These are phyloP conservation scores for Myxocyprinus asiaticus DNA, from an alignment of 2,113 vertebrate genomes.

Conservation along the genomic window DNA sequence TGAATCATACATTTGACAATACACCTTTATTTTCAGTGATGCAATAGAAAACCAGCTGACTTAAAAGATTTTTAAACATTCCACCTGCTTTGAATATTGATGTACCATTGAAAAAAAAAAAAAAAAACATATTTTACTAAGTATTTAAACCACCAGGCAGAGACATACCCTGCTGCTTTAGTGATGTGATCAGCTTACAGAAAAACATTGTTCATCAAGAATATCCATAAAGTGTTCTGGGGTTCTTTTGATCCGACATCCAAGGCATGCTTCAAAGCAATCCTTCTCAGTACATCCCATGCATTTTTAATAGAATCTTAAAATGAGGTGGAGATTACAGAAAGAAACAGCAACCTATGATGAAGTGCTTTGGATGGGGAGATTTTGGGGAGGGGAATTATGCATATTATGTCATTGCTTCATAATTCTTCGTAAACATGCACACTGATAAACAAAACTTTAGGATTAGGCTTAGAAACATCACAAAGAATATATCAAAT, in stretches of 20 bases:
- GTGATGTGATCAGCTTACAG: neutral
- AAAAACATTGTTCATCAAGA: conserved; percentile 18
- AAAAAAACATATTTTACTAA: neutral
- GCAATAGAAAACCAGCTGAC: neutral
- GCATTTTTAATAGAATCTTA: conserved; percentile 23
- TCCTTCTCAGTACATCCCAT: neutral
- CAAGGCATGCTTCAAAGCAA: conserved; percentile 36
- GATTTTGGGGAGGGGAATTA: neutral
- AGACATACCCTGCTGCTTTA: neutral
- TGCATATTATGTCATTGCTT: conserved; percentile 6
- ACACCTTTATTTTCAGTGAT: no score
- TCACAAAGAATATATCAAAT: neutral
- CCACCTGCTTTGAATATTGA: neutral
- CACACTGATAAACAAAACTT: neutral
- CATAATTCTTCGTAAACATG: conserved; percentile 11
- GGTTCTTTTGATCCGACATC: conserved; percentile 28
- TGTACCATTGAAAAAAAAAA: no score
- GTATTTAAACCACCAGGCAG: neutral
- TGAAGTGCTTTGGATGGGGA: neutral
- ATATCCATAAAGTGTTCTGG: conserved; percentile 9
- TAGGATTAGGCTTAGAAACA: neutral
- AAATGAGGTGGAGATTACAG: conserved; percentile 14
- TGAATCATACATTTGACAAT: conserved; percentile 1
- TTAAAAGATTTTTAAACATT: no score
- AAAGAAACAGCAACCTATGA: neutral